phyloP scores from a whole-genome alignment of 2,113 vertebrate species.

The Silurus glanis region DNA sequence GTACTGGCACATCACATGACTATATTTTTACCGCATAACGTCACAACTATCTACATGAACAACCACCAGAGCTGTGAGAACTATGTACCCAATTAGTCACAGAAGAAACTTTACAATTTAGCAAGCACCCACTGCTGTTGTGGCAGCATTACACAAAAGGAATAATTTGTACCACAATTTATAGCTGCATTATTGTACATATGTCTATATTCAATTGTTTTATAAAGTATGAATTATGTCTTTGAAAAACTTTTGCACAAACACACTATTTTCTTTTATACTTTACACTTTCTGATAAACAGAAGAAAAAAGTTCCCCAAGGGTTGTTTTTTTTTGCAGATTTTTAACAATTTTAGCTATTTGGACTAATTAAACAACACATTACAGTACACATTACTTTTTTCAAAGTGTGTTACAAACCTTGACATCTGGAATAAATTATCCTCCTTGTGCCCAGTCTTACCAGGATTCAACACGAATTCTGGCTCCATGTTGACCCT shows the following conservation, averaged over 20 bases:
- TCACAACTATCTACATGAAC: background rate
- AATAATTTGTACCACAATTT: background rate
- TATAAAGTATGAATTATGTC: background rate
- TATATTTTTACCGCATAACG: background rate
- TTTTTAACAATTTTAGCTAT: too few relatives aligned
- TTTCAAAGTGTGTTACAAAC: too few relatives aligned
- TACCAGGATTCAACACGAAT: too few relatives aligned
- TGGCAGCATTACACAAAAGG: background rate
- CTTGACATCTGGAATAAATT: too few relatives aligned
- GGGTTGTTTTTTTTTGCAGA: too few relatives aligned
- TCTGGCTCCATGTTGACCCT: too few relatives aligned
- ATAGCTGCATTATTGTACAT: background rate
- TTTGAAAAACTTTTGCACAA: background rate
- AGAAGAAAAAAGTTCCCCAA: background rate
- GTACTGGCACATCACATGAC: background rate
- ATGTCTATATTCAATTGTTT: background rate
- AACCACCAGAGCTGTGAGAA: background rate
- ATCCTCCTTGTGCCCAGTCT: too few relatives aligned
- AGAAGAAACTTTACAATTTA: background rate
- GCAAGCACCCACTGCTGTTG: background rate
- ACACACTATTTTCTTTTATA: background rate
- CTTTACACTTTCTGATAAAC: background rate
- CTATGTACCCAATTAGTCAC: background rate
- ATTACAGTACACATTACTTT: too few relatives aligned
- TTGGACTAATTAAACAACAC: too few relatives aligned